Evolutionary conservation across 2,888 invertebrate species (phyloP).

Genomic region (Melanargia galathea): DNA sequence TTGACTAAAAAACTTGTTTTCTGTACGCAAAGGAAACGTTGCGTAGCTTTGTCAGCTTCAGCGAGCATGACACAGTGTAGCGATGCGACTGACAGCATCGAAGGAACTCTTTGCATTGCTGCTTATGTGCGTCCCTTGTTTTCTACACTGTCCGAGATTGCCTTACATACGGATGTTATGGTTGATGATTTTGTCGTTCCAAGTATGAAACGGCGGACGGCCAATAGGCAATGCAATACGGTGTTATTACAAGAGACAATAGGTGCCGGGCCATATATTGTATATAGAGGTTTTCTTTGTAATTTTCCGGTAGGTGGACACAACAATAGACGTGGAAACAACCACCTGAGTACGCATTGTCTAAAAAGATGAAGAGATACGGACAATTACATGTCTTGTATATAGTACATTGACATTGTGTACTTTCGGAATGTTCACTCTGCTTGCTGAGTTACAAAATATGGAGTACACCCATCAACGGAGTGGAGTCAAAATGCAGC

Average conservation of each 20-base stretch:
- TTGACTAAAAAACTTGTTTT: background rate
- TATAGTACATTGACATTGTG: constrained; percentile 36
- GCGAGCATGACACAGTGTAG: constrained; percentile 43
- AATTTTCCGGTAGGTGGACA: constrained; percentile 74
- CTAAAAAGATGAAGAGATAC: constrained; percentile 41
- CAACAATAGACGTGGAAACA: constrained; percentile 67
- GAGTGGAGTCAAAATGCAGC: too few species aligned
- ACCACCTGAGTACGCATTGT: constrained; percentile 57
- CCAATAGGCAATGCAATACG: constrained; percentile 45
- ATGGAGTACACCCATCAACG: background rate
- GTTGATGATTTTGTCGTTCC: constrained; percentile 63
- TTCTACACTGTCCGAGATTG: constrained; percentile 40
- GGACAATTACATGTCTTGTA: constrained; percentile 37
- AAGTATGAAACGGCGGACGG: constrained; percentile 41
- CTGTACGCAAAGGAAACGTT: constrained; percentile 33
- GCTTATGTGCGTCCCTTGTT: constrained; percentile 25
- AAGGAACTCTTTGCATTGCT: constrained; percentile 38
- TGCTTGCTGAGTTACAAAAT: background rate
- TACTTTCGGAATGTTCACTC: constrained; percentile 26
- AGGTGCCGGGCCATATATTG: constrained; percentile 44
- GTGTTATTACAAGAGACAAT: constrained; percentile 46
- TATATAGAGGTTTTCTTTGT: constrained; percentile 59
- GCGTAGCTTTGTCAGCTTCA: constrained; percentile 35
- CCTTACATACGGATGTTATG: constrained; percentile 53
- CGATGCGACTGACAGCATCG: constrained; percentile 35